These are phyloP conservation scores for Lasioglossum albipes DNA, from an alignment of 1,140 invertebrate genomes.

Conservation along the genomic window DNA sequence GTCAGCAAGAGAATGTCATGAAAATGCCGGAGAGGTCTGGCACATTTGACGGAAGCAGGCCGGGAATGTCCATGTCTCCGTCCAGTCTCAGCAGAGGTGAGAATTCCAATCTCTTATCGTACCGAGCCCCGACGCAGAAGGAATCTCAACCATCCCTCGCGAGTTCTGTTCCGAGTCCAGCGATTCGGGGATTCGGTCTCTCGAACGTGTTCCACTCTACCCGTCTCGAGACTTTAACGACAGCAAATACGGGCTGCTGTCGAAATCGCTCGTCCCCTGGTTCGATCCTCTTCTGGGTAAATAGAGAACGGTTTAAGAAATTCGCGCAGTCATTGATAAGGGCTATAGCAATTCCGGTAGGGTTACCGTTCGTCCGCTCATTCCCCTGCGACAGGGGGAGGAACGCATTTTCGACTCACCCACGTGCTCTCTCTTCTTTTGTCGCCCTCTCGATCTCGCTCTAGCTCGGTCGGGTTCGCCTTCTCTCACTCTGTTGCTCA, in stretches of 20 bases:
- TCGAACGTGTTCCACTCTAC: neutral
- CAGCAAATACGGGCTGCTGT: constrained; percentile 9
- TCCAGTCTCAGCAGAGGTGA: constrained; percentile 88
- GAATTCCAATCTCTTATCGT: constrained; percentile 57
- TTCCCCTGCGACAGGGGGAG: constrained; percentile 72
- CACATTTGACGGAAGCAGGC: constrained; percentile 75
- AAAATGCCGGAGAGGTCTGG: constrained; percentile 75
- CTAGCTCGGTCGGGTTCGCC: constrained; percentile 18
- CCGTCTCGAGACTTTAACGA: constrained; percentile 37
- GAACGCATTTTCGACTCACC: constrained; percentile 77
- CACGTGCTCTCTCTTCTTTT: constrained; percentile 41
- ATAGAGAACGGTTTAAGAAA: constrained; percentile 1
- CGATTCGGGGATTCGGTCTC: neutral
- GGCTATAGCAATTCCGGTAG: constrained; percentile 46
- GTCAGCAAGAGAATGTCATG: constrained; percentile 73
- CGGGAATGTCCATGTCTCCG: constrained; percentile 84
- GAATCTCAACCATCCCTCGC: neutral
- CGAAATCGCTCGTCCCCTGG: neutral
- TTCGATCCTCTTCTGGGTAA: neutral
- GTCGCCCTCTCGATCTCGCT: constrained; percentile 26
- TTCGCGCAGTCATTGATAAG: constrained; percentile 67
- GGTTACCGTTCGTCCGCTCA: constrained; percentile 68
- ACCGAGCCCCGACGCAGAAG: neutral
- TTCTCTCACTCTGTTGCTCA: constrained; percentile 51
- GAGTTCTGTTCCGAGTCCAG: neutral